Evolutionary conservation across 2,797 vertebrate genomes (phyloP).

Genomic region (Ispidina lecontei): DNA sequence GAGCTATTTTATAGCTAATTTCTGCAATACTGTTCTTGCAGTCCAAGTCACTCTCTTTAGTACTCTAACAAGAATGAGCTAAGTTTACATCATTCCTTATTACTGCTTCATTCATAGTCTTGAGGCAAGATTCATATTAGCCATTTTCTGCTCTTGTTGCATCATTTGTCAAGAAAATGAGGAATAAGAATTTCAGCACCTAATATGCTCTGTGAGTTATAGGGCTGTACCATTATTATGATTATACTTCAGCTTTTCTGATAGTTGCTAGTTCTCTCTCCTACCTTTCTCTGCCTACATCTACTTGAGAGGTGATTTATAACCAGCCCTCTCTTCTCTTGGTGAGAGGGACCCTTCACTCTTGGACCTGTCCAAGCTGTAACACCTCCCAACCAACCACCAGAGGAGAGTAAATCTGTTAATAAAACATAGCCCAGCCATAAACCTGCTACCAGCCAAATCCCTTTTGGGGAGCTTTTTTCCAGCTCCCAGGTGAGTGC

Average conservation of each 20-base stretch:
- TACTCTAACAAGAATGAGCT: neutral
- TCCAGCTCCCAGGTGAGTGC: neutral
- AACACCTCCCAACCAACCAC: neutral
- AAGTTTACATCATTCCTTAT: constrained; percentile 9
- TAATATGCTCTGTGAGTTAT: constrained; percentile 59
- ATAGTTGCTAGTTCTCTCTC: constrained; percentile 18
- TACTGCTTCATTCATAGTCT: neutral
- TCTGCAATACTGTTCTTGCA: neutral
- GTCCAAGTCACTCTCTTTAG: neutral
- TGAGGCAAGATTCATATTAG: constrained; percentile 57
- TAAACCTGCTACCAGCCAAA: neutral
- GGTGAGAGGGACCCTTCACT: neutral
- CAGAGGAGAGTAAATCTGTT: neutral
- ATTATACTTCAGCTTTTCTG: constrained; percentile 26
- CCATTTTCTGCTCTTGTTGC: constrained; percentile 53
- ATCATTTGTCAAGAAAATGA: constrained; percentile 71
- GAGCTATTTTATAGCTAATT: neutral
- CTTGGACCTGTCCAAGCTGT: neutral
- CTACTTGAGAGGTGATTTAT: neutral
- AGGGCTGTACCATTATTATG: neutral
- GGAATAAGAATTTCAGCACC: constrained; percentile 49
- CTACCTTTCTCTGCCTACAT: neutral
- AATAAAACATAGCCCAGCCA: neutral
- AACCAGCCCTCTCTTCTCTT: neutral
- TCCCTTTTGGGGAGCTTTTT: neutral